Evolutionary conservation across 2,888 invertebrate species (phyloP).

Genomic region (Creontiades dilutus): DNA sequence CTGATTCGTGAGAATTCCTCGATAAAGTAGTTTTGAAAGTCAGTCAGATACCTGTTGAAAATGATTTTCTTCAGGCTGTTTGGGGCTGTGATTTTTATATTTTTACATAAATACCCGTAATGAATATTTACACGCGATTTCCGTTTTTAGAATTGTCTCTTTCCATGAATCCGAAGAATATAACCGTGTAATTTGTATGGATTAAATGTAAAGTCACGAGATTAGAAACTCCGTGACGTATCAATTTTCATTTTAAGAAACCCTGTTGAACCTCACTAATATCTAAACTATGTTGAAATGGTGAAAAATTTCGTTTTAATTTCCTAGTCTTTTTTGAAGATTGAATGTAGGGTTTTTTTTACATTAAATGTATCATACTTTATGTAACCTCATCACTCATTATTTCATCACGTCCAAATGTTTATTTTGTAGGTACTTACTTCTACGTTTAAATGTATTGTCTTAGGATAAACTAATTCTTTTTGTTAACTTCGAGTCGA

Average conservation of each 20-base stretch:
- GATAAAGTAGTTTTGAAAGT: neutral
- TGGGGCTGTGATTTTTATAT: slow-evolving; percentile 40
- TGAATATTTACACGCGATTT: neutral
- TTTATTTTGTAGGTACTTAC: neutral
- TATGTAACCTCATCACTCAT: neutral
- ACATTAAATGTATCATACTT: too few relatives aligned
- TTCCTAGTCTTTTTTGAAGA: neutral
- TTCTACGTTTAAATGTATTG: neutral
- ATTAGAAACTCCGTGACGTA: neutral
- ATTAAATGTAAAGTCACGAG: too few relatives aligned
- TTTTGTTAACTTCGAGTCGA: neutral
- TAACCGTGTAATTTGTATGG: neutral
- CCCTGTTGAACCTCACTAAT: too few relatives aligned
- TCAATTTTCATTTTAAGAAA: neutral
- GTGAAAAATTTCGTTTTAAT: neutral
- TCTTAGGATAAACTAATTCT: neutral
- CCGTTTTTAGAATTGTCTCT: too few relatives aligned
- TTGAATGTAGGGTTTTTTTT: too few relatives aligned
- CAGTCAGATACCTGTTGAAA: neutral
- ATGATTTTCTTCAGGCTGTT: neutral
- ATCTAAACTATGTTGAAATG: neutral
- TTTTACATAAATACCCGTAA: slow-evolving; percentile 20
- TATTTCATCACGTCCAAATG: neutral
- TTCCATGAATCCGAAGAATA: too few relatives aligned
- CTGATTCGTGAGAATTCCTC: neutral